phyloP scores from a whole-genome alignment of 2,113 vertebrate species.

The Indri indri region DNA sequence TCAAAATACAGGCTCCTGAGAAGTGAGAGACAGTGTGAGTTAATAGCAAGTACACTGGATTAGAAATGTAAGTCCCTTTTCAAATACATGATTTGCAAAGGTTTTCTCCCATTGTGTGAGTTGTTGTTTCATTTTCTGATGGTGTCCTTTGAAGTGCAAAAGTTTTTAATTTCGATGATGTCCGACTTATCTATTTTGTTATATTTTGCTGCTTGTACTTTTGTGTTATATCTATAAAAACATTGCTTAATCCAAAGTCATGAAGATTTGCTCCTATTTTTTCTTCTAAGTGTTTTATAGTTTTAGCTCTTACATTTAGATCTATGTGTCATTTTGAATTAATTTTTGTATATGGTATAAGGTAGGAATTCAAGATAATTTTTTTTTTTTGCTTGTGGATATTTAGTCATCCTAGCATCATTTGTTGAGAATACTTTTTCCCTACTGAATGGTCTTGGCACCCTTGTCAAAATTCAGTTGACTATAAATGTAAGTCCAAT shows the following conservation, averaged over 20 bases:
- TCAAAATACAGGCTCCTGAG: neutral
- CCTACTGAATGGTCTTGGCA: neutral
- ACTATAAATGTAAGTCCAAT: neutral
- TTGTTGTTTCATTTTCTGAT: slow-evolving; percentile 23
- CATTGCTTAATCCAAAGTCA: neutral
- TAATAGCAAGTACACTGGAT: neutral
- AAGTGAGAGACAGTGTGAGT: neutral
- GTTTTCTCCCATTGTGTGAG: neutral
- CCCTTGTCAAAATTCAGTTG: neutral
- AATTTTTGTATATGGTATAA: neutral
- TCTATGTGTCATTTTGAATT: neutral
- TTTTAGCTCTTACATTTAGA: neutral
- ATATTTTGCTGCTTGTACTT: neutral
- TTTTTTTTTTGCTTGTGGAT: neutral
- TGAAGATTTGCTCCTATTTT: neutral
- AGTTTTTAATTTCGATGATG: neutral
- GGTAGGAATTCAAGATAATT: neutral
- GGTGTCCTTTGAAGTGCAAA: neutral
- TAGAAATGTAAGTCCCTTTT: neutral
- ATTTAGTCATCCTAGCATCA: neutral
- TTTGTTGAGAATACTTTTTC: slow-evolving; percentile 17
- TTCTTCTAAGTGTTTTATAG: neutral
- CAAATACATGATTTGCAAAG: neutral
- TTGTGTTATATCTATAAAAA: neutral
- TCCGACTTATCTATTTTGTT: neutral